Evolutionary conservation across 2,113 vertebrate genomes (phyloP).

Genomic region (Colius striatus): DNA sequence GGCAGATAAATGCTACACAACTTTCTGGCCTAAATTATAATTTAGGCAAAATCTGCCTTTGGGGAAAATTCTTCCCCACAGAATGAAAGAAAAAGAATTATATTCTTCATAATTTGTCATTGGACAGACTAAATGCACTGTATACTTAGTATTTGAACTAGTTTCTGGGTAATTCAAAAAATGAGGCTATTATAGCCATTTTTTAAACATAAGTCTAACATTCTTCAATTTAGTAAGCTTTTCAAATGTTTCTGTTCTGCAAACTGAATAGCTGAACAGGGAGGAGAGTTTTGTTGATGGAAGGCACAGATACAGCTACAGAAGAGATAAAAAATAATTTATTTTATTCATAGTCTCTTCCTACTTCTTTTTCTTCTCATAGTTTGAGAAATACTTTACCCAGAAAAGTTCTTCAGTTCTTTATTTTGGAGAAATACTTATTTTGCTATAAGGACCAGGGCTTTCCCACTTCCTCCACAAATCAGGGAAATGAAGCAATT

Average conservation of each 20-base stretch:
- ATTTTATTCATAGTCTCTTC: slow-evolving; percentile 34
- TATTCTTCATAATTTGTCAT: not conserved
- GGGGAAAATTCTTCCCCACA: not conserved
- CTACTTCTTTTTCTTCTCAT: slow-evolving; percentile 1
- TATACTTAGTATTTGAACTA: not conserved
- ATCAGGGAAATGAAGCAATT: not conserved
- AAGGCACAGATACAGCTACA: not conserved
- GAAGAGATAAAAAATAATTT: slow-evolving; percentile 5
- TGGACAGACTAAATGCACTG: not conserved
- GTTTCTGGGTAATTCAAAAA: not conserved
- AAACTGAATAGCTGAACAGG: not conserved
- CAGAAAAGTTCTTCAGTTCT: not conserved
- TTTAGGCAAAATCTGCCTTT: not conserved
- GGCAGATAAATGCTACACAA: not conserved
- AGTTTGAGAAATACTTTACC: not conserved
- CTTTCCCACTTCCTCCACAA: not conserved
- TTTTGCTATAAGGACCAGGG: slow-evolving; percentile 2
- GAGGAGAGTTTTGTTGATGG: not conserved
- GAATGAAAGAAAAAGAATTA: not conserved
- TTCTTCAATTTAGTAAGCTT: slow-evolving; percentile 14
- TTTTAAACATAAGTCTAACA: not conserved
- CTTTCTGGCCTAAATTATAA: not conserved
- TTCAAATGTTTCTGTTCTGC: not conserved
- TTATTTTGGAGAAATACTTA: slow-evolving; percentile 21
- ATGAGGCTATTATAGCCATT: not conserved